Base-by-base conservation (phyloP, 2,888 invertebrate species). In the Aelia acuminata region DNA sequence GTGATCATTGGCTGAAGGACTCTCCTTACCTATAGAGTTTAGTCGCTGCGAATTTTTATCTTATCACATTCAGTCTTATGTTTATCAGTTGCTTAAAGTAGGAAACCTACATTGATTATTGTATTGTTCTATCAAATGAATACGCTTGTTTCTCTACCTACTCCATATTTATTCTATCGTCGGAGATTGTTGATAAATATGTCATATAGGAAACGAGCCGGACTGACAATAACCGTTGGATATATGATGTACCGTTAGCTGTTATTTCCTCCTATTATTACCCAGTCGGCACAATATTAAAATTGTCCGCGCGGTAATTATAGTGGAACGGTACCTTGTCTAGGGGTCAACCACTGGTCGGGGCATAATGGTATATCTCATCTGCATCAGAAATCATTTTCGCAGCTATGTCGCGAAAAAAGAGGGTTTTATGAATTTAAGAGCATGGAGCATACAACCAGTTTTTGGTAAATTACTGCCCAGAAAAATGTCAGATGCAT, bases 291-390 rank as follows among this genome's bases (percentile, higher is more conserved):
- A 47, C 80, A 47, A 80, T 80, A 80, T 80, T 80, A 80, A 80
- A 43, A 80, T 80, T 80, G 80, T 80, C 80, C 43, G 11, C 80
- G 11, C n/a, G n/a, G 80, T 80, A 80, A 80, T 80, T 80, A 80
- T 80, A 15, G 39, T 47, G 39, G 15, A 80, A 80, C 80, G 80
- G 80, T 43, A 80, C 80, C 43, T 3, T 8, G 31, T 5, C 31
- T 35, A 18, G 63, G 63, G 63, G 63, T 70, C 63, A 70, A 15
- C 31, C 63, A 35, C 63, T 70, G 57, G 4, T 26, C 20, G 5
- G 20, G 22, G 22, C 11, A 22, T 26, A 70, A 18, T 70, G 18
- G 35, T 70, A 70, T 70, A 4, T 7, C 8, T 1, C 43, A 7
- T 20, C 15, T 31, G 18, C 18, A 35, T 35, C 31, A 18, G 63